Evolutionary conservation across 2,113 vertebrate species (phyloP).

Genomic region (Epinephelus fuscoguttatus): DNA sequence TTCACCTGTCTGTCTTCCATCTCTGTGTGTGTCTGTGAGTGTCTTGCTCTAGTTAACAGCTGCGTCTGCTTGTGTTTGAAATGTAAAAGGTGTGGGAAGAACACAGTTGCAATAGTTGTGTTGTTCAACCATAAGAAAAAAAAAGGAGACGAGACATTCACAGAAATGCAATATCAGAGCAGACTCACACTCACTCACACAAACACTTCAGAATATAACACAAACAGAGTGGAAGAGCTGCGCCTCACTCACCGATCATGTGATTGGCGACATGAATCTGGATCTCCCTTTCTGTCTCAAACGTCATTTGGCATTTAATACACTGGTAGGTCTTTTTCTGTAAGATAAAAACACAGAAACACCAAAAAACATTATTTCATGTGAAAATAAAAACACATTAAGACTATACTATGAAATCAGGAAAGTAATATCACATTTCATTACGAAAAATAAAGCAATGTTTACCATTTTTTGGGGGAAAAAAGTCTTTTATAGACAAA

Average conservation of each 20-base stretch:
- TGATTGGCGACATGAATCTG: conserved; percentile 99
- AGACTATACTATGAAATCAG: neutral
- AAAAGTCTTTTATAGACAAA: neutral
- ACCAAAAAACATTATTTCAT: neutral
- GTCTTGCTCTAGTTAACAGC: neutral
- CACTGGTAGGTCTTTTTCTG: conserved; percentile 99
- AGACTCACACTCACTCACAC: conserved; percentile 25
- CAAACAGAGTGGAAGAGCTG: conserved; percentile 26
- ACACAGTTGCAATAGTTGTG: conserved; percentile 18
- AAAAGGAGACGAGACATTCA: conserved; percentile 1
- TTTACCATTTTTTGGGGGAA: neutral
- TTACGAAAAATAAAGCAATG: neutral
- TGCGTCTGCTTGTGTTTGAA: neutral
- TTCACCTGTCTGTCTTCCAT: conserved; percentile 72
- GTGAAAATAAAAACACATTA: neutral
- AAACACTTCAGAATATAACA: neutral
- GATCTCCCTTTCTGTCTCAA: conserved; percentile 98
- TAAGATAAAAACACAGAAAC: conserved; percentile 31
- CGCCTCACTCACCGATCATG: conserved; percentile 95
- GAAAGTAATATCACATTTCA: neutral
- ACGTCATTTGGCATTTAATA: conserved; percentile 99
- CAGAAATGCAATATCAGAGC: neutral
- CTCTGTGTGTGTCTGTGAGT: conserved; percentile 27
- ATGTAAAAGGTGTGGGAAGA: conserved; percentile 3
- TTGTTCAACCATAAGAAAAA: neutral